Evolutionary conservation across 30 jellyfish, hydroid and myxozoan genomes (phyloP), one percentile per base, ranked within the genome.

Genomic region (Aurelia aurita): DNA sequence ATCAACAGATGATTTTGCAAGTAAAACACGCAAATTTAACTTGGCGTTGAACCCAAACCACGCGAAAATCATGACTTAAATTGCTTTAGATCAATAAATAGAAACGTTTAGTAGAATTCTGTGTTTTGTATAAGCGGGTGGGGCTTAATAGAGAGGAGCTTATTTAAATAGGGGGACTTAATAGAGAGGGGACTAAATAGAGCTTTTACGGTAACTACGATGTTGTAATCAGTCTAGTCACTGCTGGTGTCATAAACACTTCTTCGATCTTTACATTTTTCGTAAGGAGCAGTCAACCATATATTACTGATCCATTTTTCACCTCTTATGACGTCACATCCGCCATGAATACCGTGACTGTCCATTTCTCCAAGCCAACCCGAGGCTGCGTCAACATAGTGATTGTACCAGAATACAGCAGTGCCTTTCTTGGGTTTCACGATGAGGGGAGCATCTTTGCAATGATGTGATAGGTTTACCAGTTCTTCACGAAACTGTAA

Each of bases 281-380:
- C 68, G 58, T 86, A 91, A 6, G 99, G 96, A 2, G 97, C 96
- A 1, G 99, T 82, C 34, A 94, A 49, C 99, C 99, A 94, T 25
- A 84, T 78, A 76, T 87, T 94, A 59, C 92, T 75, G 18, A 94
- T 88, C 99, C 99, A 94, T 80, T 94, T 94, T 65, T 93, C 97
- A 10, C 99, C 99, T 80, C 85, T 85, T 49, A 74, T 68, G 64
- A 94, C 99, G 67, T 94, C 99, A 85, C 99, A 94, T 61, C 99
- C 99, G 2, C 99, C 99, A 70, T 94, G 99, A 29, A 94, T 72
- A 51, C 96, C 77, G 68, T 69, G 74, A 25, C 58, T 81, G 59
- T 94, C 99, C 88, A 89, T n/a, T 13, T 77, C 92, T 6, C 99
- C 99, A 39, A 94, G 77, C 90, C 91, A 87, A 31, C 87, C 90